Evolutionary conservation across 2,888 invertebrate species (phyloP).

Genomic region (Adineta ricciae): DNA sequence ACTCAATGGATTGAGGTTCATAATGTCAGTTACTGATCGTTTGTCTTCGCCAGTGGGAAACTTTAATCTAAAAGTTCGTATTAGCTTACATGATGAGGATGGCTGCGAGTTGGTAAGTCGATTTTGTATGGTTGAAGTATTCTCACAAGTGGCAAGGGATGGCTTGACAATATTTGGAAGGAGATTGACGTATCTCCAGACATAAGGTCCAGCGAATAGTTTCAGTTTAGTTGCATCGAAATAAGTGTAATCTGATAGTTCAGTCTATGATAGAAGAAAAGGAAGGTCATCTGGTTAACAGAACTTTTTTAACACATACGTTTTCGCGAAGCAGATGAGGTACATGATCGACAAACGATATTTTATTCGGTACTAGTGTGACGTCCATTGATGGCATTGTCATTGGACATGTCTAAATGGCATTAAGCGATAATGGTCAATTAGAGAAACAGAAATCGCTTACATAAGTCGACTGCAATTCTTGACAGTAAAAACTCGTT

Average conservation of each 20-base stretch:
- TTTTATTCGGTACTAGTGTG: too few species aligned
- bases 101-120: not conserved
- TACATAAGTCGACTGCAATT: not conserved
- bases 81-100: not conserved
- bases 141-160: not conserved
- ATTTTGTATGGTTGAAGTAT: not conserved
- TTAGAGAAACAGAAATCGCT: not conserved
- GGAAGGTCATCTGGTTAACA: too few species aligned
- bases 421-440: not conserved
- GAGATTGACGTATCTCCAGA: not conserved
- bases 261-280: not conserved
- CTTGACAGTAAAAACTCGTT: not conserved
- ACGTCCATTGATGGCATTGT: not conserved
- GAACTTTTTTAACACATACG: not conserved
- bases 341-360: not conserved
- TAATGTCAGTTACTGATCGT: not conserved
- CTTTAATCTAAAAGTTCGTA: not conserved
- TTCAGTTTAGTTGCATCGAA: not conserved
- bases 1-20: not conserved
- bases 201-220: not conserved
- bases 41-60: not conserved
- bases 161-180: not conserved
- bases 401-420: not conserved
- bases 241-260: not conserved
- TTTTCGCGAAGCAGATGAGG: not conserved